Evolutionary conservation across 2,113 vertebrate genomes (phyloP), one percentile per base, ranked within the genome.

Genomic region (Rhabdomys dilectus): DNA sequence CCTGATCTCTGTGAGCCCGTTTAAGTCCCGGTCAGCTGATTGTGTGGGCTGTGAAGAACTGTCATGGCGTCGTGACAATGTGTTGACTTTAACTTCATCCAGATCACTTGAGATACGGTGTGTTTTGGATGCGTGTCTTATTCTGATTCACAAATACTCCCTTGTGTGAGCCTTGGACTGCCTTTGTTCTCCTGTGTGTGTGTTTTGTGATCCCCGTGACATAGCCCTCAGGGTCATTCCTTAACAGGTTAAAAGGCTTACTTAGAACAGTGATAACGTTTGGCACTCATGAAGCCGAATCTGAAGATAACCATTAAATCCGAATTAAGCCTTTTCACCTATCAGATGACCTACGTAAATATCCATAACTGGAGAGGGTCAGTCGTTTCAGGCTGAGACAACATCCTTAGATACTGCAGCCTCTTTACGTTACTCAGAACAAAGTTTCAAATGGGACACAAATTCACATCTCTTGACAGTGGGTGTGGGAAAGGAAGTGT

Each of bases 261-360:
- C 88, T 68, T 91, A 75, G 8, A 60, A 8, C 15, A 26, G 13
- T 36, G 56, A 8, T 87, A 73, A 22, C n/a, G 24, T 45, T 84
- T 51, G 60, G 21, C 34, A 56, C 16, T 60, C 70, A 0, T 68
- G 76, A 90, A 91, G 7, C 88, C 12, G 22, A 93, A 36, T 48
- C 78, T 78, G 62, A 88, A 66, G 87, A 73, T 58, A 88, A 75
- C 66, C 58, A 31, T 53, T 76, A 93, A 91, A 72, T 91, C n/a
- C 91, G 7, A 58, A 60, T 88, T 68, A 82, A 84, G 22, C 29
- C 39, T 36, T 87, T 70, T 88, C 21, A 19, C 9, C 62, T 93
- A 0, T 45, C 68, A 17, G 24, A 45, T 51, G 48, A 17, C 94
- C 70, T 58, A 24, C 58, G 4, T 75, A 75, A 87, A 60, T 7